phyloP scores from a whole-genome alignment of 2,113 vertebrate genomes.

The Penelope pileata region DNA sequence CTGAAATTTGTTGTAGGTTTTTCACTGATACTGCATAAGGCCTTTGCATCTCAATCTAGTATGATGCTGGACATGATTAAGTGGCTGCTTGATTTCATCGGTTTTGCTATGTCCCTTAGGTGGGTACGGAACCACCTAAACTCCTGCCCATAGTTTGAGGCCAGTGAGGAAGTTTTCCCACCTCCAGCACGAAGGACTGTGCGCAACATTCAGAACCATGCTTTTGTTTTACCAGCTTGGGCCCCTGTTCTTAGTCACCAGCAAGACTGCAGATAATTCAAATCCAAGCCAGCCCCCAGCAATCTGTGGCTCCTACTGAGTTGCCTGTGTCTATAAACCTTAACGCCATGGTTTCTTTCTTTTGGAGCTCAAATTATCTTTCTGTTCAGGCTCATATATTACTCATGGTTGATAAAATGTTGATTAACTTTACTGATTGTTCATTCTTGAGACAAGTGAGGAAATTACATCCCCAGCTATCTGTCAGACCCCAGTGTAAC shows the following conservation, averaged over 20 bases:
- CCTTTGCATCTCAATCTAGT: neutral
- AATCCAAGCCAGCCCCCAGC: neutral
- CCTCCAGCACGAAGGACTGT: neutral
- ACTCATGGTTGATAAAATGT: slow-evolving; percentile 69
- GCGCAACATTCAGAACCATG: rapidly evolving
- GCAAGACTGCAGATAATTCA: neutral
- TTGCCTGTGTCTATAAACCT: slow-evolving; percentile 22
- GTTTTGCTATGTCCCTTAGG: neutral
- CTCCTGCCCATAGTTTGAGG: neutral
- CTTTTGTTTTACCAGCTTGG: neutral
- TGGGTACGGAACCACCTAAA: neutral
- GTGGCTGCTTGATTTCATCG: neutral
- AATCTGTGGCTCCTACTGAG: neutral
- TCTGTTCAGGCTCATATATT: slow-evolving; percentile 57
- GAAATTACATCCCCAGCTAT: slow-evolving; percentile 75
- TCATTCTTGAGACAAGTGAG: slow-evolving; percentile 70
- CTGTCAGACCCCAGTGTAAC: slow-evolving; percentile 65
- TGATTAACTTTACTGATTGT: slow-evolving; percentile 75
- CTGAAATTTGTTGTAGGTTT: slow-evolving; percentile 24
- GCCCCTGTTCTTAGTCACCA: neutral
- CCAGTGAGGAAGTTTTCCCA: neutral
- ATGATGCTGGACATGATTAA: neutral
- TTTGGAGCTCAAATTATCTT: slow-evolving; percentile 48
- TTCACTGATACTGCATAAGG: neutral
- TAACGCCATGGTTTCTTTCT: neutral